phyloP scores from a whole-genome alignment of 2,113 vertebrate genomes.

The Trematocara marginatum region DNA sequence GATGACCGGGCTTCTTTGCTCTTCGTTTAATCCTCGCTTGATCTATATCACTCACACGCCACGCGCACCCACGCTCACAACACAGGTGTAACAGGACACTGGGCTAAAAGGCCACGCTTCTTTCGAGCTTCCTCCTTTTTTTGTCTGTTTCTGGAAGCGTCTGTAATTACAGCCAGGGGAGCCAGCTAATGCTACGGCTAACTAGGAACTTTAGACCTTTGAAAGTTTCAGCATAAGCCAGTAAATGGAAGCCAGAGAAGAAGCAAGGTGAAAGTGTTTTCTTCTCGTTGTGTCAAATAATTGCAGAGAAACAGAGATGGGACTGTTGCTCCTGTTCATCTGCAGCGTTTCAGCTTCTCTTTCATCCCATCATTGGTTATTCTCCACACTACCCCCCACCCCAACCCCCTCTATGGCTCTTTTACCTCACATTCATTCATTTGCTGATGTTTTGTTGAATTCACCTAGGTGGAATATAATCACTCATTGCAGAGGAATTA shows the following conservation, averaged over 20 bases:
- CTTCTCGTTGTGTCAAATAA: not conserved
- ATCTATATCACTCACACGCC: constrained; percentile 9
- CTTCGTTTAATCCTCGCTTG: constrained; percentile 21
- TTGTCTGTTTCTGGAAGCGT: constrained; percentile 36
- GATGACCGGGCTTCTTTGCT: constrained; percentile 4
- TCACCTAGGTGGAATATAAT: not conserved
- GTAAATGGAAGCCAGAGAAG: not conserved
- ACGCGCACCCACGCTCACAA: constrained; percentile 2
- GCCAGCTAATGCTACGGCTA: constrained; percentile 18
- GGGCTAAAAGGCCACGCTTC: constrained; percentile 18
- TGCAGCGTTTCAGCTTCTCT: not conserved
- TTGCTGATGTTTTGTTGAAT: not conserved
- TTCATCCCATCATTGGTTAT: not conserved
- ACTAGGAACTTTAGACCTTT: constrained; percentile 9
- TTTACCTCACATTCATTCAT: not conserved
- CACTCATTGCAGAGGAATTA: not conserved
- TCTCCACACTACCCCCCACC: not conserved
- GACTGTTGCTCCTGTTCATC: not conserved
- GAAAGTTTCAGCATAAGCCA: not conserved
- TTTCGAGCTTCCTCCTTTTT: constrained; percentile 14
- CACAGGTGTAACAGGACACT: constrained; percentile 9
- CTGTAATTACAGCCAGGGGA: constrained; percentile 44
- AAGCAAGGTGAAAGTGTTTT: constrained; percentile 3
- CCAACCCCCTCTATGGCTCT: not conserved
- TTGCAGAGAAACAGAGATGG: not conserved